Evolutionary conservation across 2,113 vertebrate genomes (phyloP), one percentile per base, ranked within the genome.

Genomic region (Salvelinus fontinalis): DNA sequence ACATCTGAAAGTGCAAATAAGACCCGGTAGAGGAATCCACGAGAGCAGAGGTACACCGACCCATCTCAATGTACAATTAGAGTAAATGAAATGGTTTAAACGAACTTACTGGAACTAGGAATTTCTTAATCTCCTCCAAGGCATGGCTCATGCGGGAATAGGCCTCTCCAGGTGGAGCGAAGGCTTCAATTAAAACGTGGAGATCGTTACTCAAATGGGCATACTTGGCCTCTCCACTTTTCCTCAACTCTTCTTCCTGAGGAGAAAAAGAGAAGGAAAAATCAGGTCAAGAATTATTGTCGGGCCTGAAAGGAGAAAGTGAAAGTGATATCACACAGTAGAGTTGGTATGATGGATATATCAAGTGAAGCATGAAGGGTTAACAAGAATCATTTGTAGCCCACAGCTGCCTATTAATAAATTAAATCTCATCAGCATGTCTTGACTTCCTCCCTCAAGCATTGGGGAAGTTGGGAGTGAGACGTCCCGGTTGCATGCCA

Each of bases 111-210:
- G 98, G 98, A 91, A 98, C 97, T 69, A 99, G 95, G 90, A 99
- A 99, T 91, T 99, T 99, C 90, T 99, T 99, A 62, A 99, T 99
- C 90, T 99, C 98, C 91, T 99, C 97, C 93, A 99, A 88, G 75
- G 97, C 98, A 79, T 99, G 97, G 93, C 98, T 99, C 98, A 99
- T 99, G 27, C 98, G 96, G 90, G 97, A 98, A 93, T 99, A 99
- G 1, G 98, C 98, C 88, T 99, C 97, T 84, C 97, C 97, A 65
- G 98, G 97, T 78, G 98, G 97, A 86, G 97, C 97, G 83, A 99
- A 99, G 84, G 99, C 98, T 94, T 99, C 98, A 92, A 99, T 99
- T 93, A 99, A 94, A 86, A 99, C 98, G 0, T 99, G 98, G 74
- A 99, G 97, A 89, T 99, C 98, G 39, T 99, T 96, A 89, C 95